Evolutionary conservation across 2,888 invertebrate genomes (phyloP).

Genomic region (Argyresthia albistria): DNA sequence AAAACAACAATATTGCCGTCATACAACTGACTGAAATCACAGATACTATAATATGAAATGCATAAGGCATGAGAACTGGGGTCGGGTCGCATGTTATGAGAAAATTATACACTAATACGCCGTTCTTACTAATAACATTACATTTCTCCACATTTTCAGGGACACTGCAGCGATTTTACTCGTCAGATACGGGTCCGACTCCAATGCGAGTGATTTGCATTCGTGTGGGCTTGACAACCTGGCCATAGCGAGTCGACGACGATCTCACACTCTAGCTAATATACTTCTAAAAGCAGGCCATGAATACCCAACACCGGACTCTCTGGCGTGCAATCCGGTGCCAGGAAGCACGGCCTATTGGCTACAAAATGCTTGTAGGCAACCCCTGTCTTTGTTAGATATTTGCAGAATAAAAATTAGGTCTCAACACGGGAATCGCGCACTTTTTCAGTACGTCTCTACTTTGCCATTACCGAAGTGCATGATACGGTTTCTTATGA

Average conservation of each 20-base stretch:
- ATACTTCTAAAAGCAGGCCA: slow-evolving; percentile 60
- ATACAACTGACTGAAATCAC: too few relatives aligned
- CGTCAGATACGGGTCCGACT: slow-evolving; percentile 75
- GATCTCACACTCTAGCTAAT: slow-evolving; percentile 32
- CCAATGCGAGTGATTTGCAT: slow-evolving; percentile 71
- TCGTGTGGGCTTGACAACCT: slow-evolving; percentile 70
- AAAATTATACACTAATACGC: too few relatives aligned
- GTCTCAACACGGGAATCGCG: slow-evolving; percentile 24
- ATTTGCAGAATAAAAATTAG: slow-evolving; percentile 72
- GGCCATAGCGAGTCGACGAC: slow-evolving; percentile 59
- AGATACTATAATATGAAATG: too few relatives aligned
- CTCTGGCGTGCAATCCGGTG: slow-evolving; percentile 18
- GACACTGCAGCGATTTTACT: slow-evolving; percentile 68
- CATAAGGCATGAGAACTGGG: too few relatives aligned
- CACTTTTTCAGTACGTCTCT: slow-evolving; percentile 42
- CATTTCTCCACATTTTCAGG: slow-evolving; percentile 25
- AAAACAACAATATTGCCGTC: too few relatives aligned
- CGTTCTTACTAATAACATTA: too few relatives aligned
- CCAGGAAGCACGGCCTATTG: slow-evolving; percentile 39
- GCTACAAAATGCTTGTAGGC: slow-evolving; percentile 47
- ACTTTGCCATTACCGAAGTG: slow-evolving; percentile 68
- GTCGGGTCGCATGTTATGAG: too few relatives aligned
- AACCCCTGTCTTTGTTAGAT: slow-evolving; percentile 68
- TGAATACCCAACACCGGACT: slow-evolving; percentile 17
- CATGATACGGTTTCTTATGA: slow-evolving; percentile 38